Evolutionary conservation across 2,113 vertebrate species (phyloP).

Genomic region (Maccullochella peelii): DNA sequence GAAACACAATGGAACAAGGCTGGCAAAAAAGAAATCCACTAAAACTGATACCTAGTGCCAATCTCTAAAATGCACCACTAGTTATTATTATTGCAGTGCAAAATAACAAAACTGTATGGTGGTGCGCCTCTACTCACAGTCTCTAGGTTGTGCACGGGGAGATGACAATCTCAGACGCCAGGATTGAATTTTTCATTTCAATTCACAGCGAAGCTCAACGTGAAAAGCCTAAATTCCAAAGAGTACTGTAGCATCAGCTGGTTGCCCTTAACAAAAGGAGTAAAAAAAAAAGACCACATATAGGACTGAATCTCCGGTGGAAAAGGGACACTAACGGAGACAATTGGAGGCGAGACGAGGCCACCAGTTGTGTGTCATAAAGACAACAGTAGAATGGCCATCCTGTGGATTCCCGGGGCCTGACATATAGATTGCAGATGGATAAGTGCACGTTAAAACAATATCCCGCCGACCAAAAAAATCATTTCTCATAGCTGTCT

Average conservation of each 20-base stretch:
- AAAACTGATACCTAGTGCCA: conserved; percentile 11
- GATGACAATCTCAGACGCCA: conserved; percentile 41
- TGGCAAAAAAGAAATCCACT: conserved; percentile 1
- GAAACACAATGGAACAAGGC: not conserved
- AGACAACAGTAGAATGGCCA: conserved; percentile 92
- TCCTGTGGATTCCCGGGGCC: conserved; percentile 94
- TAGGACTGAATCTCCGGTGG: conserved; percentile 44
- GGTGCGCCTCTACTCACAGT: not conserved
- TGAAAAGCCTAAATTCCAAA: conserved; percentile 45
- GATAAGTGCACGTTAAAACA: conserved; percentile 99
- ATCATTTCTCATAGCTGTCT: conserved; percentile 99
- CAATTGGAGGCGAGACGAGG: conserved; percentile 77
- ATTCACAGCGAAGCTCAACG: conserved; percentile 47
- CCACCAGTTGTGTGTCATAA: conserved; percentile 90
- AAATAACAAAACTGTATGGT: conserved; percentile 37
- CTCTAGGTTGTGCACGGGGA: conserved; percentile 10
- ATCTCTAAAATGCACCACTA: conserved; percentile 31
- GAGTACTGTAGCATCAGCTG: conserved; percentile 58
- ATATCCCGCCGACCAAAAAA: conserved; percentile 94
- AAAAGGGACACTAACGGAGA: conserved; percentile 67
- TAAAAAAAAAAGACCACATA: conserved; percentile 36
- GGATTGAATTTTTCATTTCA: conserved; percentile 52
- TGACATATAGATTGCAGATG: conserved; percentile 98
- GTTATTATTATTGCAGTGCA: conserved; percentile 45
- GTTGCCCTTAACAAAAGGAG: conserved; percentile 61